Base-by-base conservation (phyloP, 1,140 invertebrate species). In the Aphelinus atriplicis region DNA sequence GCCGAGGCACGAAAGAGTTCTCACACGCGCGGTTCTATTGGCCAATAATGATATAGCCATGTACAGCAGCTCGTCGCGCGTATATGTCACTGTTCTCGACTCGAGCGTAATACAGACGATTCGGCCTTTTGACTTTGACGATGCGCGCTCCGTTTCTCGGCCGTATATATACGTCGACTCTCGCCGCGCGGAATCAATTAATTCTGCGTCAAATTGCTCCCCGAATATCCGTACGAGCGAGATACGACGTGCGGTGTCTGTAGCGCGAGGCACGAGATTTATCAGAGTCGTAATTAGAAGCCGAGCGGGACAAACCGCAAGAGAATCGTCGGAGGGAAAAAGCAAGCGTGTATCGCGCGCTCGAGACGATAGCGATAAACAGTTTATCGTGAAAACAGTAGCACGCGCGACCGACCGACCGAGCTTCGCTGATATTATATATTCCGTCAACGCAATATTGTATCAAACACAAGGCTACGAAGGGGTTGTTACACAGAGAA, bases 351-450 rank as follows among this genome's bases (percentile, higher is more conserved):
- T 48, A 42, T 42, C 43, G 26, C 26, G 26, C 26, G 61, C 46
- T 63, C 6, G 26, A 7, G 51, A 47, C 65, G 65, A 67, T 67
- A 67, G 47, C 65, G 65, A 67, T 67, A 57, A 57, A 67, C 6
- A 67, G n/a, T 42, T 7, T 55, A 46, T 57, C 65, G 65, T 46
- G 47, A 55, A 67, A 56, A 48, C 63, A 48, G 63, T 65, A 26
- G 10, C 45, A 7, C 7, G 47, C n/a, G 63, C 50, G 48, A 65
- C n/a, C 50, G 48, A 26, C 26, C 26, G 26, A 26, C 26, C 26
- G 26, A 26, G 26, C 26, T 26, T 26, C 26, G 26, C 26, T 26
- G 26, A 26, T 26, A 26, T 26, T 26, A 26, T 26, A 67, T 67
- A 56, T 56, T 55, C n/a, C 65, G 65, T 51, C 53, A 67, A 56